phyloP scores from a whole-genome alignment of 2,888 invertebrate genomes.

The Drosophila prolongata region DNA sequence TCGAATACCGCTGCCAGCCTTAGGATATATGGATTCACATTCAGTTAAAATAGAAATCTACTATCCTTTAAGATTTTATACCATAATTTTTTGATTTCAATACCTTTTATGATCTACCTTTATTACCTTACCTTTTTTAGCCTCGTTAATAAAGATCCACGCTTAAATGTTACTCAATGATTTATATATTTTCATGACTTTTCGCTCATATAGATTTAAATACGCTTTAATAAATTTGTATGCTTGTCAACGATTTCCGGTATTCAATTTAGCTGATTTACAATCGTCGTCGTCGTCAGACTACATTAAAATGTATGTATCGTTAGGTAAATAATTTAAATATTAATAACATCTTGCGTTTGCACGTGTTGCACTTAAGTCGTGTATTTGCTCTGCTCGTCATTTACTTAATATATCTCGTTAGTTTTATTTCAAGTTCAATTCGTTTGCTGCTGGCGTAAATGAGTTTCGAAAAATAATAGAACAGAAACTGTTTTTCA shows the following conservation, averaged over 20 bases:
- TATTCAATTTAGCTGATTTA: slow-evolving; percentile 59
- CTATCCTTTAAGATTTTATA: background rate
- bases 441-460: slow-evolving; percentile 58
- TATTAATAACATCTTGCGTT: slow-evolving; percentile 74
- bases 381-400: slow-evolving; percentile 32
- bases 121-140: background rate
- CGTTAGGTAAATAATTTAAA: slow-evolving; percentile 69
- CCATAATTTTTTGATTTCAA: no score
- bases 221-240: slow-evolving; percentile 61
- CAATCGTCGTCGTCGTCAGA: slow-evolving; percentile 52
- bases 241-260: slow-evolving; percentile 59
- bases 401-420: slow-evolving; percentile 34
- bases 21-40: background rate
- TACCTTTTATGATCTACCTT: background rate
- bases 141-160: background rate
- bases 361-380: slow-evolving; percentile 8
- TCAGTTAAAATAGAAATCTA: no score
- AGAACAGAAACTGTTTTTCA: slow-evolving; percentile 50
- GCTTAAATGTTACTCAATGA: slow-evolving; percentile 68
- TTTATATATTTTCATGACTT: slow-evolving; percentile 77
- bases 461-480: slow-evolving; percentile 68
- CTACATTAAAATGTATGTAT: slow-evolving; percentile 72
- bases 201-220: slow-evolving; percentile 72
- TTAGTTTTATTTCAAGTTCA: slow-evolving; percentile 39
- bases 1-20: slow-evolving; percentile 7